Evolutionary conservation across 2,113 vertebrate genomes (phyloP).

Genomic region (Crotalus helleri): DNA sequence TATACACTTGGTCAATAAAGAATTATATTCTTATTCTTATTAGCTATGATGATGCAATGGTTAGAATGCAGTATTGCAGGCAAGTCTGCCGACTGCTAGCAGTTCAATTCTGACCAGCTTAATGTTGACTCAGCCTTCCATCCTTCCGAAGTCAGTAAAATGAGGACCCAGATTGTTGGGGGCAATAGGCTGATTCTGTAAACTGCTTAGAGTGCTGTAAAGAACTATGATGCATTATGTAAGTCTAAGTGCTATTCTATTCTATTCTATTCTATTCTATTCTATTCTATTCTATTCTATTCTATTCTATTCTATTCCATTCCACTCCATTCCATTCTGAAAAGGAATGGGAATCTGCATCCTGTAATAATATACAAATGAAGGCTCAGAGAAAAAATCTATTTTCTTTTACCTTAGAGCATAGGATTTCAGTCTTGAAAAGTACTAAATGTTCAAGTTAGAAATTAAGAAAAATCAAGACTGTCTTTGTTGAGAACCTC

Average conservation of each 20-base stretch:
- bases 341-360: neutral
- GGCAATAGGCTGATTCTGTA: neutral
- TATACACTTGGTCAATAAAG: neutral
- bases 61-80: neutral
- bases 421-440: neutral
- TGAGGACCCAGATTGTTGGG: neutral
- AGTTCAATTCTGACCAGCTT: neutral
- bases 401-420: neutral
- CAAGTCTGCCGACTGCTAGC: neutral
- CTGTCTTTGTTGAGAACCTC: neutral
- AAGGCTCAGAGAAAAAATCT: neutral
- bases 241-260: neutral
- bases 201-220: neutral
- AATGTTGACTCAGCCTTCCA: neutral
- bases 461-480: neutral
- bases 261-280: neutral
- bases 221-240: neutral
- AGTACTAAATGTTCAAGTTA: neutral
- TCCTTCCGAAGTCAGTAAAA: neutral
- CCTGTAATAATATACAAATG: neutral
- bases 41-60: neutral
- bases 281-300: neutral
- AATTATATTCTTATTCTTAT: neutral
- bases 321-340: neutral
- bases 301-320: neutral